Percentiles rank a stretch among this genome's conserved stretches.
phyloP scores from a whole-genome alignment of 2,797 vertebrate genomes.

The Loris lydekkerianus region DNA sequence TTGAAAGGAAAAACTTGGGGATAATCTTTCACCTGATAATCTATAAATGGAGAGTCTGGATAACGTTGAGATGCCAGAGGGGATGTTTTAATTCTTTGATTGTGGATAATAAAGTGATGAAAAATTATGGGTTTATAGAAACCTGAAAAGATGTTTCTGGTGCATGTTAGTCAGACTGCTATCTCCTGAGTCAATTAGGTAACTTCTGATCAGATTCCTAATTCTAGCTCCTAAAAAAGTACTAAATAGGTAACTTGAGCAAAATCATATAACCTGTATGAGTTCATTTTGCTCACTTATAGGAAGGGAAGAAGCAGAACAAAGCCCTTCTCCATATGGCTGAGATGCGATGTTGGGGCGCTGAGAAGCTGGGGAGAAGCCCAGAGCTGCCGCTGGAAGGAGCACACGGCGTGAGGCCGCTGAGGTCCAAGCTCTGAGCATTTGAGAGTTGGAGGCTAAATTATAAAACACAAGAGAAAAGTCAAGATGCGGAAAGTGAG shows the following conservation, averaged over 20 bases:
- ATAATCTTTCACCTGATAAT: neutral
- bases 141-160: neutral
- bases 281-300: neutral
- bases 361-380: neutral
- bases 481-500: neutral
- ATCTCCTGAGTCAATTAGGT: neutral
- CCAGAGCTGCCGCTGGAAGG: neutral
- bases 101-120: neutral
- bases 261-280: neutral
- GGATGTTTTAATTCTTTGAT: neutral
- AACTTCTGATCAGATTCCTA: neutral
- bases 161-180: too few relatives aligned
- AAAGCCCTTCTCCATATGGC: accelerated
- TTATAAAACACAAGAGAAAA: neutral
- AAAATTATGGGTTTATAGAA: neutral
- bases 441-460: neutral
- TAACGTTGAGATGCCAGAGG: neutral
- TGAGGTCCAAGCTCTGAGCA: neutral
- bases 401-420: accelerated
- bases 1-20: neutral
- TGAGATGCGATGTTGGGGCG: accelerated
- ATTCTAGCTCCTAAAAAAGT: neutral
- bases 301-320: neutral
- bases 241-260: neutral
- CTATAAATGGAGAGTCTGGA: neutral